phyloP scores from a whole-genome alignment of 2,113 vertebrate species.

The Physeter macrocephalus region DNA sequence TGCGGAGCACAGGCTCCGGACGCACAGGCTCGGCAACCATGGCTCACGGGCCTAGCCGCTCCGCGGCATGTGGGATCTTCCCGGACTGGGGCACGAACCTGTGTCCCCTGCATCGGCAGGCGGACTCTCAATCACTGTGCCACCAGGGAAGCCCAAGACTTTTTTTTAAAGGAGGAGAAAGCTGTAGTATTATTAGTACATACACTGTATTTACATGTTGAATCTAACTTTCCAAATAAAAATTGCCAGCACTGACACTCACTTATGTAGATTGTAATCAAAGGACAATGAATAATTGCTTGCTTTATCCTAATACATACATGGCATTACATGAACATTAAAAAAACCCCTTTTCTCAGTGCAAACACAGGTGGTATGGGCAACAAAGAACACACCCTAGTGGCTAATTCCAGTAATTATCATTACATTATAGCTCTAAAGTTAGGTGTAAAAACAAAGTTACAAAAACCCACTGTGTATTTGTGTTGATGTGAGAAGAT shows the following conservation, averaged over 20 bases:
- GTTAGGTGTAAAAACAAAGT: background rate
- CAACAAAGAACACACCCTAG: slow-evolving; percentile 20
- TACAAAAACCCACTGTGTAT: background rate
- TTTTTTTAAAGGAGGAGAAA: background rate
- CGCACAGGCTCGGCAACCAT: too few relatives aligned
- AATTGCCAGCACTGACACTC: background rate
- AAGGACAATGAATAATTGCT: background rate
- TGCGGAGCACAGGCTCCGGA: too few relatives aligned
- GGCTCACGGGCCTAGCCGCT: too few relatives aligned
- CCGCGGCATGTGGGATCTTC: too few relatives aligned
- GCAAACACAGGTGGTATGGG: background rate
- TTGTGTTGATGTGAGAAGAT: background rate
- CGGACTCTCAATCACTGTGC: too few relatives aligned
- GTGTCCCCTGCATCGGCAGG: too few relatives aligned
- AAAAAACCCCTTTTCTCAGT: background rate
- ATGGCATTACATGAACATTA: background rate
- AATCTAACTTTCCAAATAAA: background rate
- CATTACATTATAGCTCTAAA: background rate
- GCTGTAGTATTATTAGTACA: background rate
- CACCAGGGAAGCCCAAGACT: too few relatives aligned
- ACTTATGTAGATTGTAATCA: background rate
- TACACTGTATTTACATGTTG: background rate
- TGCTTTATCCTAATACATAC: background rate
- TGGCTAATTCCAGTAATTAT: background rate
- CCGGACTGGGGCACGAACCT: too few relatives aligned